Evolutionary conservation across 2,888 invertebrate genomes (phyloP).

Genomic region (Yponomeuta plumbellus): DNA sequence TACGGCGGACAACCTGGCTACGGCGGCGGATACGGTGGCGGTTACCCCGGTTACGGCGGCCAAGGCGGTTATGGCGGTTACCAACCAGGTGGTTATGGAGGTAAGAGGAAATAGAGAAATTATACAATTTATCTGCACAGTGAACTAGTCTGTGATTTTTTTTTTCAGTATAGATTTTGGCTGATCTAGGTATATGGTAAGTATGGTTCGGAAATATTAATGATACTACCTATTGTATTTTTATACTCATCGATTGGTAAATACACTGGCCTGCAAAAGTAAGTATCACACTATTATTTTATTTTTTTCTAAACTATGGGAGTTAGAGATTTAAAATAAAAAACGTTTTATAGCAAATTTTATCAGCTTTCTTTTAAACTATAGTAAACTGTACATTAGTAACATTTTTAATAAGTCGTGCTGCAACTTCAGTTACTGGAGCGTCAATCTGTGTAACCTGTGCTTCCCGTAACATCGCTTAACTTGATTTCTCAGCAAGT

Average conservation of each 20-base stretch:
- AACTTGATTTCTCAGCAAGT: too few species aligned
- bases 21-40: slow-evolving; percentile 22
- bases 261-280: too few species aligned
- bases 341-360: too few species aligned
- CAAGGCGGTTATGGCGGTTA: slow-evolving; percentile 25
- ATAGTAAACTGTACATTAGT: too few species aligned
- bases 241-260: neutral
- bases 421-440: too few species aligned
- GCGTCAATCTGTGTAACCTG: too few species aligned
- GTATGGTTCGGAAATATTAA: neutral
- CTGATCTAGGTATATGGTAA: neutral
- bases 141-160: neutral
- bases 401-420: too few species aligned
- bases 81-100: slow-evolving; percentile 25
- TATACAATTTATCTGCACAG: neutral
- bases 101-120: slow-evolving; percentile 6
- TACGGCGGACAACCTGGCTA: slow-evolving; percentile 20
- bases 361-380: too few species aligned
- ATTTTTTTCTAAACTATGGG: too few species aligned
- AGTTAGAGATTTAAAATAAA: too few species aligned
- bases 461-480: too few species aligned
- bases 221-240: neutral
- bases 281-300: too few species aligned
- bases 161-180: neutral
- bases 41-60: slow-evolving; percentile 32